These are phyloP conservation scores for human (Homo sapiens) DNA, from an alignment of 2,113 vertebrate genomes.

Conservation along the genomic window GRCh38 chr18:37355501-37356000, in stretches of 20 bases:
- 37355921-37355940: not conserved
- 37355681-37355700: too few relatives aligned
- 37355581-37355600: too few relatives aligned
- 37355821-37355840: not conserved
- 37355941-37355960: not conserved
- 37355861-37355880: not conserved
- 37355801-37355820: not conserved
- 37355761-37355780: not conserved
- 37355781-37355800: not conserved
- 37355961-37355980: too few relatives aligned
- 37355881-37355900: not conserved
- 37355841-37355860: not conserved
- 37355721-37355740: not conserved
- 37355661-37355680: too few relatives aligned
- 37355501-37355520: too few relatives aligned
- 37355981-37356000: not conserved
- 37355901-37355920: too few relatives aligned
- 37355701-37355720: not conserved
- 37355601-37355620: too few relatives aligned
- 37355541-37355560: too few relatives aligned
- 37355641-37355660: too few relatives aligned
- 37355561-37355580: too few relatives aligned
- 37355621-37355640: too few relatives aligned
- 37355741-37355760: not conserved
- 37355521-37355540: too few relatives aligned